Evolutionary conservation across 2,797 vertebrate genomes (phyloP).

Genomic region (Monodelphis domestica): DNA sequence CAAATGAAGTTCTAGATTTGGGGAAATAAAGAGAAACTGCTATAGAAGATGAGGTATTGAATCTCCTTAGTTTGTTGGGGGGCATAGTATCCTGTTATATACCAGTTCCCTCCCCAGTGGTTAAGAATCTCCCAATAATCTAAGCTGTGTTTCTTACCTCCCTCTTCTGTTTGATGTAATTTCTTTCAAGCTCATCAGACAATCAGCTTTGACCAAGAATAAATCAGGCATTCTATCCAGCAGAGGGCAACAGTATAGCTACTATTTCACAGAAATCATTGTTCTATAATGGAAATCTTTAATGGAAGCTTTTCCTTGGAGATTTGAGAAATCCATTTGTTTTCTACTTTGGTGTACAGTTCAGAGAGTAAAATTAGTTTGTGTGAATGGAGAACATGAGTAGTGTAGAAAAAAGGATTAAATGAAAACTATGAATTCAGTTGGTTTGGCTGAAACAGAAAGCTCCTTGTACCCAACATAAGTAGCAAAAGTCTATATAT

Average conservation of each 20-base stretch:
- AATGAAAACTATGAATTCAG: neutral
- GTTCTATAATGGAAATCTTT: neutral
- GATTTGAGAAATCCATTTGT: neutral
- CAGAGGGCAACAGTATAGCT: constrained; percentile 63
- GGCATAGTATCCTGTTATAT: neutral
- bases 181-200: neutral
- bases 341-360: neutral
- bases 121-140: neutral
- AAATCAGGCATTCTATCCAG: neutral
- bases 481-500: neutral
- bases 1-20: neutral
- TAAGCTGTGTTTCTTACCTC: neutral
- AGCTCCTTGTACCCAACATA: neutral
- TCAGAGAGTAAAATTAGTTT: neutral
- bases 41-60: neutral
- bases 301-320: neutral
- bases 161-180: neutral
- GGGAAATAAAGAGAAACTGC: neutral
- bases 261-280: neutral
- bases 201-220: neutral
- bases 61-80: fast-evolving
- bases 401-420: neutral
- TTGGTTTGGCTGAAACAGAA: neutral
- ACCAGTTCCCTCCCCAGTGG: neutral
- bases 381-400: neutral